A percentile compares a stretch with the other conserved stretches of the same genome.
Conservation (phyloP, 2,797 vertebrate genomes). For the Argyrosomus regius region DNA sequence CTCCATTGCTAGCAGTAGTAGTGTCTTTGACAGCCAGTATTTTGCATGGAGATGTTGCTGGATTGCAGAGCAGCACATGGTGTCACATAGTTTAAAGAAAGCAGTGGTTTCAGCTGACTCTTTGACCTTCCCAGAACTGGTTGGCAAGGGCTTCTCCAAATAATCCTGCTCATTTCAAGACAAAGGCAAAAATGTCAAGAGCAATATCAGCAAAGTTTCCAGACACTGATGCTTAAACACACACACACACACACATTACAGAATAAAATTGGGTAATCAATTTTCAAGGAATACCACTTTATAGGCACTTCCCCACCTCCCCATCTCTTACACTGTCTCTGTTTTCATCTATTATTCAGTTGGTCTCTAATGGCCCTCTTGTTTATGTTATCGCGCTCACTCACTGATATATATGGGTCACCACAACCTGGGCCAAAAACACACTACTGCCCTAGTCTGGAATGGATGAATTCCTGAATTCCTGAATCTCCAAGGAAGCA, state of each 20-base stretch:
- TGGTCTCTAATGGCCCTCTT: conserved; percentile 36
- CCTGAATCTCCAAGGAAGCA: conserved; percentile 23
- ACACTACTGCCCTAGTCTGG: conserved; percentile 31
- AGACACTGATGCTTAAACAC: neutral
- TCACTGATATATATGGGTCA: conserved; percentile 63
- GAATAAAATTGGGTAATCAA: neutral
- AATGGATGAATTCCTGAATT: conserved; percentile 28
- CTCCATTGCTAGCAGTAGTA: neutral
- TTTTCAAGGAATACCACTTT: conserved; percentile 21
- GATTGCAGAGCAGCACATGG: neutral
- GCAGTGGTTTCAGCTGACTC: conserved; percentile 5
- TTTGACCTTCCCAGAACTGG: conserved; percentile 6
- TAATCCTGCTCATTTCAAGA: neutral
- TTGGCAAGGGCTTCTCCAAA: neutral
- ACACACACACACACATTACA: neutral
- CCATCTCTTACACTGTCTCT: conserved; percentile 3
- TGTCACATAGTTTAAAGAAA: conserved; percentile 18
- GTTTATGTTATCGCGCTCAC: conserved; percentile 45
- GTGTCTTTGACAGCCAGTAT: neutral
- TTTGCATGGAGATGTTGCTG: neutral
- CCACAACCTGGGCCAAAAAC: conserved; percentile 38
- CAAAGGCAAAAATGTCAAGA: neutral
- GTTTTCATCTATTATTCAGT: conserved; percentile 69
- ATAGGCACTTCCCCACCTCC: conserved; percentile 9
- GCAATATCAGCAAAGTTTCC: neutral